phyloP scores from a whole-genome alignment of 1,140 invertebrate species.

The Zaprionus davidi region DNA sequence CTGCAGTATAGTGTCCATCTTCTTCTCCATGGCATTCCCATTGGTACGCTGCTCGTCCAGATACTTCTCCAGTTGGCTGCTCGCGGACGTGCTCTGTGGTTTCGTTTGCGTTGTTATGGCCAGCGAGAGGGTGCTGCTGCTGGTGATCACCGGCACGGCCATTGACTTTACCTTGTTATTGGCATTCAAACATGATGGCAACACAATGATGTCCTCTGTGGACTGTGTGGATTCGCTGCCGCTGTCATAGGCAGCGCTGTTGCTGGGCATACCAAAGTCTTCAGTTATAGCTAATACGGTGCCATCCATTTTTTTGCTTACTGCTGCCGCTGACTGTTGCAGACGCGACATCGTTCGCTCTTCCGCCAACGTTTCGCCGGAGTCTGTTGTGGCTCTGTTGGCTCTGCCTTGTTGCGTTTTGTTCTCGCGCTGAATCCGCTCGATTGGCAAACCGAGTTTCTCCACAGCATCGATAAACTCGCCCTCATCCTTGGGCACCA shows the following conservation, averaged over 20 bases:
- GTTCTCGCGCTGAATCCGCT: not conserved
- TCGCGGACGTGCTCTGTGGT: not conserved
- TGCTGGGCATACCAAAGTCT: not conserved
- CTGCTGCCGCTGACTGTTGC: not conserved
- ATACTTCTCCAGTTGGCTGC: conserved; percentile 16
- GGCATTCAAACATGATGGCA: not conserved
- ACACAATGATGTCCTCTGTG: conserved; percentile 2
- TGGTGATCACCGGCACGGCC: not conserved
- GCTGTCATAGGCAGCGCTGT: conserved; percentile 14
- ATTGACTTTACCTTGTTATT: not conserved
- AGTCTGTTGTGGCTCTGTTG: not conserved
- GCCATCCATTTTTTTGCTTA: not conserved
- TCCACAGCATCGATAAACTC: conserved; percentile 35
- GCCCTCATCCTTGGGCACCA: conserved; percentile 34
- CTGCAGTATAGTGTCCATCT: conserved; percentile 50
- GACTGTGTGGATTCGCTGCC: conserved; percentile 27
- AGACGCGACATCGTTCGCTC: not conserved
- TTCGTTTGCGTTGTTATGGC: not conserved
- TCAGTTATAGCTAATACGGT: not conserved
- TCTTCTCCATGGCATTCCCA: conserved; percentile 41
- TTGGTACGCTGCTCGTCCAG: conserved; percentile 36
- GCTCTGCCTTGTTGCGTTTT: not conserved
- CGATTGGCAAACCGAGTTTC: conserved; percentile 12
- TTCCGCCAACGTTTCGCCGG: not conserved
- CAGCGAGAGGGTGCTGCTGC: conserved; percentile 3